These are phyloP conservation scores for Hyperopisus bebe DNA, from an alignment of 2,113 vertebrate species.

Conservation along the genomic window DNA sequence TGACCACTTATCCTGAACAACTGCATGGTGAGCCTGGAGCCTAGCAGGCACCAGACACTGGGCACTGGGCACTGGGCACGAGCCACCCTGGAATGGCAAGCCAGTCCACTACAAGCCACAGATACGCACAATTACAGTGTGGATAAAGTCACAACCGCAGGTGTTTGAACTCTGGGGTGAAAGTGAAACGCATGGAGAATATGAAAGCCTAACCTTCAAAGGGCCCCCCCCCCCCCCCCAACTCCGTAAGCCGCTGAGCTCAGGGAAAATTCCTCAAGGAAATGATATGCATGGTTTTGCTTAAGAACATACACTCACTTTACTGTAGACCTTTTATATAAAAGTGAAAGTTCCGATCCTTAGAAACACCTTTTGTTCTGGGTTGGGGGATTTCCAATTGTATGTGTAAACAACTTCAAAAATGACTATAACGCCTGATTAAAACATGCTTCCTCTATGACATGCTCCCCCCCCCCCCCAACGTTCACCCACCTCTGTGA, in stretches of 20 bases:
- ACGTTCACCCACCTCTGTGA: slow-evolving; percentile 77
- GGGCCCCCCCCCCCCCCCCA: not conserved
- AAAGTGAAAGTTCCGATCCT: not conserved
- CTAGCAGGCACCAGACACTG: not conserved
- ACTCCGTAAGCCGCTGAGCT: not conserved
- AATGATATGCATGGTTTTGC: not conserved
- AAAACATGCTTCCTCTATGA: not conserved
- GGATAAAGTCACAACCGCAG: not conserved
- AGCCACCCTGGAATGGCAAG: not conserved
- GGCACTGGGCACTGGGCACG: not conserved
- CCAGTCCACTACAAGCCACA: not conserved
- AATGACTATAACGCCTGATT: not conserved
- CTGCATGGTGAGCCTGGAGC: not conserved
- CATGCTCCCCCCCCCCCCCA: too few species aligned
- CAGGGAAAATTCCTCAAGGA: not conserved
- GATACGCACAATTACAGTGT: not conserved
- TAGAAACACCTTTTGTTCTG: not conserved
- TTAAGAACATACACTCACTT: not conserved
- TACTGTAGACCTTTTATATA: not conserved
- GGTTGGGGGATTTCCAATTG: not conserved
- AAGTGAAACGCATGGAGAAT: not conserved
- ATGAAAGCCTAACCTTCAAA: not conserved
- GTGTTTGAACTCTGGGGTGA: not conserved
- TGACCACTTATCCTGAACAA: not conserved
- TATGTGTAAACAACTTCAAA: not conserved